Evolutionary conservation across 1,140 invertebrate species (phyloP).

Genomic region (Laodelphax striatellus): DNA sequence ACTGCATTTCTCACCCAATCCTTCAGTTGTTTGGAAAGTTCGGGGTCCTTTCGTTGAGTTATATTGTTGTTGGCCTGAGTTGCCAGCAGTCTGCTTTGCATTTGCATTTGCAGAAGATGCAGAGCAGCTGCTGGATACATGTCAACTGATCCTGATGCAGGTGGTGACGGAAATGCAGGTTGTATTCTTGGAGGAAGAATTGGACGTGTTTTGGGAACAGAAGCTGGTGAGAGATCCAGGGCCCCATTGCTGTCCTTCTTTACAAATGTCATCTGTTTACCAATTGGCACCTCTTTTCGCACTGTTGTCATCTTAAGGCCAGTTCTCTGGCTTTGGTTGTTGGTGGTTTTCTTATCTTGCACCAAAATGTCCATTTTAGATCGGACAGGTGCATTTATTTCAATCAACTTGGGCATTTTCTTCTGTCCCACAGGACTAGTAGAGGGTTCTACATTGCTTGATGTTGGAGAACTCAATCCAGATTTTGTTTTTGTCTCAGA

Average conservation of each 20-base stretch:
- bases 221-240: slow-evolving; percentile 2
- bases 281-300: slow-evolving; percentile 11
- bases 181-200: neutral
- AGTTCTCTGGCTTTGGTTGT: neutral
- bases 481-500: no score
- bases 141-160: neutral
- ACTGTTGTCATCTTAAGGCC: slow-evolving; percentile 14
- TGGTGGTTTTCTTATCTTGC: neutral
- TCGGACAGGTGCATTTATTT: slow-evolving; percentile 10
- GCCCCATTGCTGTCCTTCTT: slow-evolving; percentile 6
- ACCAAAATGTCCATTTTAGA: neutral
- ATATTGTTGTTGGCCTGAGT: slow-evolving; percentile 3
- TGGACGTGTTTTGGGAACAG: neutral
- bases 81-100: slow-evolving; percentile 10
- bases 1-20: slow-evolving; percentile 11
- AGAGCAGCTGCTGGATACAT: no score
- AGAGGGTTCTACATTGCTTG: neutral
- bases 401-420: slow-evolving; percentile 9
- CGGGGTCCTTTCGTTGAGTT: neutral
- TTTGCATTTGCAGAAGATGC: neutral
- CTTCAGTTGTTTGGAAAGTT: slow-evolving; percentile 5
- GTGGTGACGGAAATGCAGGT: slow-evolving; percentile 1
- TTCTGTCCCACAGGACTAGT: neutral
- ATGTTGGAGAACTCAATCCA: neutral
- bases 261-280: slow-evolving; percentile 9